A percentile compares a stretch with the other conserved stretches of the same genome.
Conservation (phyloP, 2,113 vertebrate species). For the Bubalus kerabau region DNA sequence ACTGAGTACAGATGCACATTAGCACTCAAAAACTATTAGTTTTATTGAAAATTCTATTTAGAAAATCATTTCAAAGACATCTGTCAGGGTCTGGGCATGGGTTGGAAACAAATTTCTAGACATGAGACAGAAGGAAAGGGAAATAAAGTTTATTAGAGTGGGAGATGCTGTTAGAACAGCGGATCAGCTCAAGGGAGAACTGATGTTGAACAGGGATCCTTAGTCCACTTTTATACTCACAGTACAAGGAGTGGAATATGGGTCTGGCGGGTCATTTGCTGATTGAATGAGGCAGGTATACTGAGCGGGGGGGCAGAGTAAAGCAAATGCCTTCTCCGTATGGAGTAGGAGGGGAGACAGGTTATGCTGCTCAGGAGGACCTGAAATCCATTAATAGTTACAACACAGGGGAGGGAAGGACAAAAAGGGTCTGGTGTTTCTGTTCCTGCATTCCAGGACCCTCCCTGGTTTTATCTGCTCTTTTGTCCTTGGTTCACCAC, state of each 20-base stretch:
- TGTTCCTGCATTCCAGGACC: neutral
- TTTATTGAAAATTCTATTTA: neutral
- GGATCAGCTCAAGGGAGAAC: neutral
- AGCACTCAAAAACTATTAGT: neutral
- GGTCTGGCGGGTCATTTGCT: neutral
- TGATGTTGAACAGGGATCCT: neutral
- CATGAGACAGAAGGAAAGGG: neutral
- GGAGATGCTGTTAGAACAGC: neutral
- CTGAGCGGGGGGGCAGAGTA: neutral
- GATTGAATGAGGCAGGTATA: neutral
- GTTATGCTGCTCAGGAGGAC: neutral
- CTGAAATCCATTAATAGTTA: neutral
- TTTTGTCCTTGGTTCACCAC: neutral
- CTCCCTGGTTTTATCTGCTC: neutral
- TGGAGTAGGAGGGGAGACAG: neutral
- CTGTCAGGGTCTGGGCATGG: neutral
- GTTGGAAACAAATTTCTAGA: neutral
- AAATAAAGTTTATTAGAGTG: neutral
- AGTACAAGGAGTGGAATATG: neutral
- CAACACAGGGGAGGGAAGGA: neutral
- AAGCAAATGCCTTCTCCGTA: neutral
- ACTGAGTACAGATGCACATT: neutral
- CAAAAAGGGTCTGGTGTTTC: accelerated
- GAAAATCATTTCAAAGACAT: neutral
- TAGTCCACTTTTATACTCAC: neutral